Percentiles rank a stretch among this genome's conserved stretches.
phyloP scores from a whole-genome alignment of 2,797 vertebrate species.

The Sebastes trivittatus region DNA sequence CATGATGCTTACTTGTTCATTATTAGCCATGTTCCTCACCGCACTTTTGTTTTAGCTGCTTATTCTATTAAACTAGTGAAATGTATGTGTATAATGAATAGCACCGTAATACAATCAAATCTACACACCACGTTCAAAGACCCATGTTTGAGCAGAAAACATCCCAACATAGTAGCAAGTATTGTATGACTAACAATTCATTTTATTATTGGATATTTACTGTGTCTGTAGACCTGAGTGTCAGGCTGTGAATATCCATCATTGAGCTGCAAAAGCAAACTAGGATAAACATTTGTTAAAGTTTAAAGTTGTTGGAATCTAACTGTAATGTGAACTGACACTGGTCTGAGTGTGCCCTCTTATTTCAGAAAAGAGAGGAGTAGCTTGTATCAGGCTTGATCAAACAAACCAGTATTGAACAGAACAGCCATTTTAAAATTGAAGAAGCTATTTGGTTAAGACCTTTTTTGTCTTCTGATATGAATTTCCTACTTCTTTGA shows the following conservation, averaged over 20 bases:
- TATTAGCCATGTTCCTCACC: neutral
- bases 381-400: neutral
- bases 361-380: neutral
- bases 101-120: neutral
- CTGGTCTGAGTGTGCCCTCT: neutral
- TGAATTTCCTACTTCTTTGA: neutral
- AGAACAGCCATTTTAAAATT: neutral
- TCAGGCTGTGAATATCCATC: neutral
- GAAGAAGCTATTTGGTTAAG: constrained; percentile 9
- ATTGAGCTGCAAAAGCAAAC: neutral
- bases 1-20: neutral
- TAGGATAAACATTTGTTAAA: neutral
- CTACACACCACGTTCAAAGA: neutral
- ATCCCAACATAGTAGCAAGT: neutral
- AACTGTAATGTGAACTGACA: neutral
- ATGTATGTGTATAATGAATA: neutral
- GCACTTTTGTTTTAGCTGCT: neutral
- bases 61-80: neutral
- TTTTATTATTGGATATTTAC: neutral
- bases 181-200: neutral
- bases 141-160: neutral
- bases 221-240: neutral
- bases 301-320: neutral
- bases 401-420: constrained; percentile 2
- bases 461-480: constrained; percentile 16